Conservation (phyloP, 2,888 invertebrate genomes). For the Papilio protenor region DNA sequence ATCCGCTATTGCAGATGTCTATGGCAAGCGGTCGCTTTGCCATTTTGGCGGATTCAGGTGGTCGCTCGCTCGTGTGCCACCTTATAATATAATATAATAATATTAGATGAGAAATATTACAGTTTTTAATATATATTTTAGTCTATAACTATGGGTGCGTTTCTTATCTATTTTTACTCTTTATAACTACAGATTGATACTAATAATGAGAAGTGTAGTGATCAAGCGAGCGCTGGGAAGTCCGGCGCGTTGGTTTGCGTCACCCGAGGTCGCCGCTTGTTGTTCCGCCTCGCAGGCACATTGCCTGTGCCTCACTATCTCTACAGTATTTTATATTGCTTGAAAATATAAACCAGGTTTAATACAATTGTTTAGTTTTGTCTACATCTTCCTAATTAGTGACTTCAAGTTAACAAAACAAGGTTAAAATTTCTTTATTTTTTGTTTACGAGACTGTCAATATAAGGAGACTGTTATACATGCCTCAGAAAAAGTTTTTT, state of each 20-base stretch:
- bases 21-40: too few species aligned
- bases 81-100: too few species aligned
- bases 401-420: too few species aligned
- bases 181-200: constrained; percentile 2
- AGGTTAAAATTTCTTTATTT: too few species aligned
- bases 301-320: not conserved
- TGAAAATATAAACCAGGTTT: not conserved
- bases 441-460: too few species aligned
- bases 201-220: not conserved
- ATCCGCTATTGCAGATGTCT: too few species aligned
- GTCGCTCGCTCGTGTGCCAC: too few species aligned
- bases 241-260: constrained; percentile 20
- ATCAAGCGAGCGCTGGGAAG: constrained; percentile 18
- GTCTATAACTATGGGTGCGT: not conserved
- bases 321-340: not conserved
- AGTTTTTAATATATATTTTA: not conserved
- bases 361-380: not conserved
- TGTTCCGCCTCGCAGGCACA: constrained; percentile 6
- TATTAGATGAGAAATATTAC: too few species aligned
- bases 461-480: too few species aligned
- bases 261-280: constrained; percentile 30
- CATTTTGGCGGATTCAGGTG: too few species aligned
- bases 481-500: too few species aligned
- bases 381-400: too few species aligned
- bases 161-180: not conserved